Evolutionary conservation across 2,888 invertebrate species (phyloP).

Genomic region (Acanthosepion esculentum): DNA sequence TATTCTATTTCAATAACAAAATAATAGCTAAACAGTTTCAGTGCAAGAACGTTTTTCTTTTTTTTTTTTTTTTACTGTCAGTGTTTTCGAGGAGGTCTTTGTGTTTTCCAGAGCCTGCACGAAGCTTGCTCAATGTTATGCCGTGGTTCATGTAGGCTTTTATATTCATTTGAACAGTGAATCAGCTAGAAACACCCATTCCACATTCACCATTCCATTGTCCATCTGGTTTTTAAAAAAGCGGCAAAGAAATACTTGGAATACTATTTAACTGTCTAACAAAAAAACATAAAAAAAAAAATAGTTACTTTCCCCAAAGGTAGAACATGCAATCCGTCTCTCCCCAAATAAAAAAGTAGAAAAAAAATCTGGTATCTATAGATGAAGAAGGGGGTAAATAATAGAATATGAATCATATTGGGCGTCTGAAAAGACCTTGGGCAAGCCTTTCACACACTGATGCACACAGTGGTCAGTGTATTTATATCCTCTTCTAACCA

Average conservation of each 20-base stretch:
- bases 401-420: not conserved
- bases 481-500: not conserved
- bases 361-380: not conserved
- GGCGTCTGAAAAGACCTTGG: not conserved
- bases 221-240: not conserved
- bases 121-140: too few species aligned
- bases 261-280: too few species aligned
- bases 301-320: too few species aligned
- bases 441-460: not conserved
- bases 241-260: too few species aligned
- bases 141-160: not conserved
- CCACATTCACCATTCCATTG: not conserved
- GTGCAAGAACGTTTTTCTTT: too few species aligned
- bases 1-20: not conserved
- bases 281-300: too few species aligned
- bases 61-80: too few species aligned
- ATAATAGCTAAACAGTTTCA: not conserved
- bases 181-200: not conserved
- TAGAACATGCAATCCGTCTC: not conserved
- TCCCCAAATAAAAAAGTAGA: not conserved
- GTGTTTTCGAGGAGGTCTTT: too few species aligned
- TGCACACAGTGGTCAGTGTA: constrained; percentile 4
- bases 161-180: not conserved
- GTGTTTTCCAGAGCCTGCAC: too few species aligned
- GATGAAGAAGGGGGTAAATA: not conserved